A percentile compares a stretch with the other conserved stretches of the same genome.
Conservation (phyloP, 2,113 vertebrate genomes). For the Chloropsis hardwickii region DNA sequence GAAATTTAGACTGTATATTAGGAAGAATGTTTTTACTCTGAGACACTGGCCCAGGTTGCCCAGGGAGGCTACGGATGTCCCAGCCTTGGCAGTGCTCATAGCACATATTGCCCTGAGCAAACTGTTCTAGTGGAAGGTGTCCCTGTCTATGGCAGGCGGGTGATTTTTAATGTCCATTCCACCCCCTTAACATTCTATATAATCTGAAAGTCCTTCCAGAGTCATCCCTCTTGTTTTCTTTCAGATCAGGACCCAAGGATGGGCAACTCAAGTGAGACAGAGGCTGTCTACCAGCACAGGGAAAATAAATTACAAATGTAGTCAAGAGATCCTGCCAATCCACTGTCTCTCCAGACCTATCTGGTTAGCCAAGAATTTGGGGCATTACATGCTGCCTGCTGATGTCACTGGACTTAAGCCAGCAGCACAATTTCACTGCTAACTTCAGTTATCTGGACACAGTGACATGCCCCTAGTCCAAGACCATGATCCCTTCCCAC, state of each 20-base stretch:
- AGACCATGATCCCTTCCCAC: neutral
- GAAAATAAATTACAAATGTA: neutral
- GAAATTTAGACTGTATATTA: neutral
- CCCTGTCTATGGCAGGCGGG: neutral
- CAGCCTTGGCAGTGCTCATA: neutral
- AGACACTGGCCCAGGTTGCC: neutral
- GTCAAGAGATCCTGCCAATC: neutral
- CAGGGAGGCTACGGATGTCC: neutral
- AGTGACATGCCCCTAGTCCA: neutral
- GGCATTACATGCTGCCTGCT: neutral
- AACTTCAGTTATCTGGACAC: neutral
- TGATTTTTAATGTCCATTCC: neutral
- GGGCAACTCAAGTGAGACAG: neutral
- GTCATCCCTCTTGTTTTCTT: neutral
- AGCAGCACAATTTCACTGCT: neutral
- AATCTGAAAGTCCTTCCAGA: neutral
- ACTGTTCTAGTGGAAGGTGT: neutral
- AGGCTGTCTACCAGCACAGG: neutral
- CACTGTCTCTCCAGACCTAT: neutral
- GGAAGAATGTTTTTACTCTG: neutral
- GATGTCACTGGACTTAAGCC: neutral
- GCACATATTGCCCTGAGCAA: neutral
- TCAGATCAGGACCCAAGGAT: neutral
- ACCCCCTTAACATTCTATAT: fast-evolving
- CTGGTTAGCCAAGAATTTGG: neutral